Conservation (phyloP, 2,888 invertebrate species). For the Apocheima hispidaria region DNA sequence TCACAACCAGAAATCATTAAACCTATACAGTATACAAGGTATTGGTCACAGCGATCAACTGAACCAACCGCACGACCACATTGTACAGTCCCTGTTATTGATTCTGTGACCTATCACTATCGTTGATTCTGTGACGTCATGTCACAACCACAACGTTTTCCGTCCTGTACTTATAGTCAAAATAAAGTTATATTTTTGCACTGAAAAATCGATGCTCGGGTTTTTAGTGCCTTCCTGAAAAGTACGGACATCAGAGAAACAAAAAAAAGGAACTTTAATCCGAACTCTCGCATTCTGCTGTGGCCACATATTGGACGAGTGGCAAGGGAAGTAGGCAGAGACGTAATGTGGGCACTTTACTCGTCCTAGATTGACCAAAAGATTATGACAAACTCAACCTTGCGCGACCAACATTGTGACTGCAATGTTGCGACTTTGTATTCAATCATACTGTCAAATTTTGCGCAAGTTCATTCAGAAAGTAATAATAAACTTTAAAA, state of each 20-base stretch:
- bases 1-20: background rate
- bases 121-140: background rate
- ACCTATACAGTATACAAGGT: background rate
- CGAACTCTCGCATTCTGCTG: too few relatives aligned
- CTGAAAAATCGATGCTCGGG: too few relatives aligned
- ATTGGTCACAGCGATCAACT: slow-evolving; percentile 4
- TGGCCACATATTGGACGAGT: too few relatives aligned
- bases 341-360: too few relatives aligned
- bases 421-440: background rate
- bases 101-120: background rate
- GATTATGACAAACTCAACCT: too few relatives aligned
- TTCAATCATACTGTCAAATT: slow-evolving; percentile 2
- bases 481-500: slow-evolving; percentile 37
- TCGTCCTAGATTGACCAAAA: too few relatives aligned
- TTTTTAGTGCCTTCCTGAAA: too few relatives aligned
- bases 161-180: too few relatives aligned
- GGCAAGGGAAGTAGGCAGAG: too few relatives aligned
- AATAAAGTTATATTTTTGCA: too few relatives aligned
- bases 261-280: too few relatives aligned
- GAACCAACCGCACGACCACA: background rate
- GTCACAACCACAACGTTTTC: background rate
- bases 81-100: background rate
- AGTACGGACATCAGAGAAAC: too few relatives aligned
- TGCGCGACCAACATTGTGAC: background rate
- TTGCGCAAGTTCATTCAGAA: slow-evolving; percentile 19